Base-by-base conservation (phyloP, 2,888 invertebrate species). In the Scelioninae gen. 1 region DNA sequence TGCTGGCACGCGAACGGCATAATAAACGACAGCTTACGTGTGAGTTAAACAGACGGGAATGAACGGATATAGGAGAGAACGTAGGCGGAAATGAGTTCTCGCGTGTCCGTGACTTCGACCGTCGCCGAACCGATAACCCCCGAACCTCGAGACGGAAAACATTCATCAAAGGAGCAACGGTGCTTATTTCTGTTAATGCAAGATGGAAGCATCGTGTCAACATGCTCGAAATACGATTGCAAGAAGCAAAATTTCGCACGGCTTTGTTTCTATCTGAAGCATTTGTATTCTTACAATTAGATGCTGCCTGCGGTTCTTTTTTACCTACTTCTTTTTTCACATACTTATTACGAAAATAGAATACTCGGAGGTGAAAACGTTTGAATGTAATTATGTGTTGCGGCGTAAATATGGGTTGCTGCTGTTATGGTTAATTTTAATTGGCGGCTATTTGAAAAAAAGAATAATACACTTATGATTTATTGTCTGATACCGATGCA, bases 61-160 rank as follows among this genome's bases (percentile, higher is more conserved):
- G 77, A 78, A 75, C 68, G 62, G 71, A 74, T 55, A 56, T 43
- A 69, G 56, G 58, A 76, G 78, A 69, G 66, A 77, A 56, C 79
- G 82, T 76, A 83, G 82, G 85, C 89, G 90, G 89, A 90, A 90
- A 90, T 90, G 90, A 90, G 89, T 90, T 90, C 87, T 89, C 89
- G 88, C 88, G 87, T 89, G 89, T 87, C 88, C 88, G 87, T 85
- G 87, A 62, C 62, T 83, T 87, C 72, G 85, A 74, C 85, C 85
- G 86, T 86, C 84, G 87, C 11, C 31, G 85, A 87, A 85, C 85
- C 82, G 82, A 84, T 82, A 80, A 31, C 13, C 15, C 40, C 29
- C 68, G 56, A 62, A 71, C 32, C 63, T 75, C 23, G 45, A 31
- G 45, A 78, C 83, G 78, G 88, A 88, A 89, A 85, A 85, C 90